Base-by-base conservation (phyloP, 1,140 invertebrate genomes). In the Antheraea mylitta region DNA sequence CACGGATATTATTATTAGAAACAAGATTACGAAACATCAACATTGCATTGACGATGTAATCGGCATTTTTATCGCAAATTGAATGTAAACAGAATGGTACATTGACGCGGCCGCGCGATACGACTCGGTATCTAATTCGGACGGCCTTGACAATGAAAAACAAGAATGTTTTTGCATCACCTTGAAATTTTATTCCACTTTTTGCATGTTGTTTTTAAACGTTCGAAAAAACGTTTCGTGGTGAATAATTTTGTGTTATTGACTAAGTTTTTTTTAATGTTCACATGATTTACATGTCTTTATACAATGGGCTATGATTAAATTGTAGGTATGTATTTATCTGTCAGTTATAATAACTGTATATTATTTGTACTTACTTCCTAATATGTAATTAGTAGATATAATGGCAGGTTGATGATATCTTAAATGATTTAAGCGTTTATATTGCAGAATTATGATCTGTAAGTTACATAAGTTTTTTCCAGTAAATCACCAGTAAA, bases 71-170 rank as follows among this genome's bases (percentile, higher is more conserved):
- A 83, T 85, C 80, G 76, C 42, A 48, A 66, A 71, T 75, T 66
- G 75, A 86, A 89, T 87, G 83, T 89, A 87, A 88, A 90, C 84
- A 83, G 11, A 53, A 78, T 77, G 77, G 74, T 74, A 74, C 84
- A 81, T 87, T 89, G 87, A 89, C 87, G 85, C 83, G 79, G 78
- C 86, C 80, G 70, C 76, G 78, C 78, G 87, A 90, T 88, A 91
- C 77, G 74, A 84, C 79, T 8, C 38, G 86, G 83, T 92, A 92
- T 92, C 90, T 90, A 88, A 90, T 87, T 87, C 80, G 74, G 77
- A 70, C 89, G 90, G 82, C 90, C 90, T 92, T 92, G 90, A 74
- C 88, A 92, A 82, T 92, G 90, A 92, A 92, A 88, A 86, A 87
- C 80, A 78, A 79, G 81, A 79, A 86, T 42, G 67, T 87, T 88